Evolutionary conservation across 1,140 invertebrate species (phyloP), one percentile per base, ranked within the genome.

Genomic region (Ectropis grisescens): DNA sequence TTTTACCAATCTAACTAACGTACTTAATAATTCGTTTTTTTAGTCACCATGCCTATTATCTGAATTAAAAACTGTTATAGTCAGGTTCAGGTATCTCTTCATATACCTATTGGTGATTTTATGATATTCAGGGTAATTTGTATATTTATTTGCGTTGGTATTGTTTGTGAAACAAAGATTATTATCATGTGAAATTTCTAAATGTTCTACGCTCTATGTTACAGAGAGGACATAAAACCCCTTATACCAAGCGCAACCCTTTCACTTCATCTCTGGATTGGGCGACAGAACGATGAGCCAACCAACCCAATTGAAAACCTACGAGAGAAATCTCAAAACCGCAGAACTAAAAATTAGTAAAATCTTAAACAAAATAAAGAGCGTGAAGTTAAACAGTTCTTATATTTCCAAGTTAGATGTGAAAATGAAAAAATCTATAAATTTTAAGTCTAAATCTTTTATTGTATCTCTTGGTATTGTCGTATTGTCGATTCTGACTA

Each of bases 281-380:
- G 19, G 12, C 23, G 27, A 32, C 11, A 11, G n/a, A 19, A 49
- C 26, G n/a, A 62, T 59, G 62, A 56, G 35, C 22, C 32, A 43
- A 11, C 14, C 37, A 34, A 39, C 46, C 8, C 26, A 35, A 2
- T n/a, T n/a, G n/a, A 74, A 64, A 41, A 34, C 41, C 1, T 64
- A 51, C 26, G 69, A 74, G 1, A 75, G 74, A 48, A 76, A 61
- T 44, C 9, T 56, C 1, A 79, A 79, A 67, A 30, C 28, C 0
- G 65, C 60, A 0, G 69, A 79, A 48, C 15, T 59, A 2, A 72
- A 67, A 60, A 12, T 75, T 11, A 33, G 41, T 11, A 74, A 71
- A 47, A 66, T 79, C 33, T 3, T 76, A 0, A 48, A 48, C 19
- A 79, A 74, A 57, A 66, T 74, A 1, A 51, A 72, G 1, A 36